phyloP scores from a whole-genome alignment of 92 coral and sea anemone species.

The Palythoa grandiflora region DNA sequence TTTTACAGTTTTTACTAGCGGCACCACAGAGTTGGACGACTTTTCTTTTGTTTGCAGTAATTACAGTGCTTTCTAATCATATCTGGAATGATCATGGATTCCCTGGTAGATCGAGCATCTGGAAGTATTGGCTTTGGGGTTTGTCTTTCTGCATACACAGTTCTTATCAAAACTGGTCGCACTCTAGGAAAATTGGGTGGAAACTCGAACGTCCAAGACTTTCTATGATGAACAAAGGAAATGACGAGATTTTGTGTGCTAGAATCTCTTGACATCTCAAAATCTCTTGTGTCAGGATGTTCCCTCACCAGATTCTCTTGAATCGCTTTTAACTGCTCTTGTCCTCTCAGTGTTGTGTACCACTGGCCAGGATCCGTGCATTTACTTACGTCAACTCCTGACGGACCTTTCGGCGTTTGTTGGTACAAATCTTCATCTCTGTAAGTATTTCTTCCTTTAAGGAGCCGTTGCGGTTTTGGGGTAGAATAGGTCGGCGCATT shows the following conservation, averaged over 20 bases:
- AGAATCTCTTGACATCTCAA: conserved; percentile 23
- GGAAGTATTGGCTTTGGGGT: not conserved
- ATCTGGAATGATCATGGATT: not conserved
- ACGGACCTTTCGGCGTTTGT: too few species aligned
- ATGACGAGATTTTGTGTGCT: conserved; percentile 1
- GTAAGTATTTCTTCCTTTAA: not conserved
- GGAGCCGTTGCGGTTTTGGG: not conserved
- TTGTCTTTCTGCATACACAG: not conserved
- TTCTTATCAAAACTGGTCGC: not conserved
- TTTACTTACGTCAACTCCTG: not conserved
- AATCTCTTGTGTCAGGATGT: conserved; percentile 13
- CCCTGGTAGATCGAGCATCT: not conserved
- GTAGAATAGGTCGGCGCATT: not conserved
- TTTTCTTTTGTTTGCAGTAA: not conserved
- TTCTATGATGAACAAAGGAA: not conserved
- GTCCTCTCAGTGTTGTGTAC: not conserved
- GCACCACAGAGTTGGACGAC: not conserved
- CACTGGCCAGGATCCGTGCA: conserved; percentile 23
- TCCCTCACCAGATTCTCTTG: not conserved
- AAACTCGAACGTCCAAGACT: conserved; percentile 13
- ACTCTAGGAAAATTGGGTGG: conserved; percentile 14
- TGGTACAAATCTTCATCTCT: too few species aligned
- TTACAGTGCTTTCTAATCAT: conserved; percentile 6
- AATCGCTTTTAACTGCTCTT: not conserved
- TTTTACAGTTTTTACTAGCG: not conserved